Conservation (phyloP, 2,888 invertebrate genomes). For the Stenodera caucasica region DNA sequence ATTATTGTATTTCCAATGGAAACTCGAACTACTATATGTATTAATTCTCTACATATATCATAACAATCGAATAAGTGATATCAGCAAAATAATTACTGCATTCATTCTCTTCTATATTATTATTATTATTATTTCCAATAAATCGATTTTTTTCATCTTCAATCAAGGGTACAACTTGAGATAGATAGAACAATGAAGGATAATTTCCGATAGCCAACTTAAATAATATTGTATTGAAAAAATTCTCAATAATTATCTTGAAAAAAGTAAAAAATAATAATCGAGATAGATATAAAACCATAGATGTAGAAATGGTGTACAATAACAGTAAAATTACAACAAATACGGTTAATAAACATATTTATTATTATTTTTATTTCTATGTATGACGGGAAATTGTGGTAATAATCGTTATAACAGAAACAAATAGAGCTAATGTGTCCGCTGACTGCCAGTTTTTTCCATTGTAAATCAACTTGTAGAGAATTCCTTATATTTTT, state of each 20-base stretch:
- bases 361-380: constrained; percentile 43
- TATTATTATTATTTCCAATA: background rate
- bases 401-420: constrained; percentile 40
- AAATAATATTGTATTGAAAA: constrained; percentile 29
- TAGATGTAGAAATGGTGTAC: constrained; percentile 31
- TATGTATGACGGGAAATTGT: constrained; percentile 42
- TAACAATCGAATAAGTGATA: background rate
- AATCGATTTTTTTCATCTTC: background rate
- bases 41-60: too few species aligned
- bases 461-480: background rate
- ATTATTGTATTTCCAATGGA: background rate
- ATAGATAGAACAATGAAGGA: constrained; percentile 25
- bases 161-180: too few species aligned
- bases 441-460: constrained; percentile 12
- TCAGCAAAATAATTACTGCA: background rate
- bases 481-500: background rate
- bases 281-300: constrained; percentile 18
- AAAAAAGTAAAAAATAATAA: constrained; percentile 20
- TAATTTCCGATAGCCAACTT: constrained; percentile 26
- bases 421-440: constrained; percentile 32
- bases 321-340: constrained; percentile 44
- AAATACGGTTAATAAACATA: constrained; percentile 42
- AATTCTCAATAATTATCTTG: constrained; percentile 24
- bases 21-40: too few species aligned
- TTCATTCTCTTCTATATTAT: background rate